Percentiles rank a stretch among this genome's conserved stretches.
Conservation (phyloP, 2,888 invertebrate genomes). For the Arrhopalites spinosus region DNA sequence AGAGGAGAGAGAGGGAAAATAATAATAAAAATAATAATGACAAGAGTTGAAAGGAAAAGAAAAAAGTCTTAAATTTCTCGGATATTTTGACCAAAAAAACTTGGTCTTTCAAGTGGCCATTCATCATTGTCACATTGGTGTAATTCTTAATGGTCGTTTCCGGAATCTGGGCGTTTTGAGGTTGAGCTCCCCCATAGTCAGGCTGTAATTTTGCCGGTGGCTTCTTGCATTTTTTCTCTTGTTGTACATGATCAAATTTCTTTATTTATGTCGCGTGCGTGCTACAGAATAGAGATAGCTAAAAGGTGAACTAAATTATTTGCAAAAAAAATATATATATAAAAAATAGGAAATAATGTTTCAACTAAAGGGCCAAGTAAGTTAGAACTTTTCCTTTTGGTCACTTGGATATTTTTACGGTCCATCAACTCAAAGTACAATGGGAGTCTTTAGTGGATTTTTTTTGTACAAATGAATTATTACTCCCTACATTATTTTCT, state of each 20-base stretch:
- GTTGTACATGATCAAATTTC: neutral
- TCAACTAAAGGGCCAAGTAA: too few species aligned
- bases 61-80: neutral
- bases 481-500: neutral
- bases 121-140: slow-evolving; percentile 18
- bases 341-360: too few species aligned
- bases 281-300: neutral
- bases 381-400: too few species aligned
- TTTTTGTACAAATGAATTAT: neutral
- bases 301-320: slow-evolving; percentile 7
- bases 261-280: slow-evolving; percentile 21
- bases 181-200: neutral
- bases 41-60: neutral
- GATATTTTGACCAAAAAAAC: neutral
- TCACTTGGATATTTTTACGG: too few species aligned
- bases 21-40: neutral
- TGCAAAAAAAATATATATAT: neutral
- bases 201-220: neutral
- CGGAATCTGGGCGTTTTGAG: slow-evolving; percentile 14
- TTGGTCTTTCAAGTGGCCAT: neutral
- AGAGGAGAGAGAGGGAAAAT: neutral
- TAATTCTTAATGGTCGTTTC: slow-evolving; percentile 25
- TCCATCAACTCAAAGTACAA: too few species aligned
- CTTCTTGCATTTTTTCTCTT: neutral
- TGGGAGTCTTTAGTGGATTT: neutral